Percentiles rank a stretch among this genome's conserved stretches.
Conservation (phyloP, 2,888 invertebrate species). For the Oscheius sp. region DNA sequence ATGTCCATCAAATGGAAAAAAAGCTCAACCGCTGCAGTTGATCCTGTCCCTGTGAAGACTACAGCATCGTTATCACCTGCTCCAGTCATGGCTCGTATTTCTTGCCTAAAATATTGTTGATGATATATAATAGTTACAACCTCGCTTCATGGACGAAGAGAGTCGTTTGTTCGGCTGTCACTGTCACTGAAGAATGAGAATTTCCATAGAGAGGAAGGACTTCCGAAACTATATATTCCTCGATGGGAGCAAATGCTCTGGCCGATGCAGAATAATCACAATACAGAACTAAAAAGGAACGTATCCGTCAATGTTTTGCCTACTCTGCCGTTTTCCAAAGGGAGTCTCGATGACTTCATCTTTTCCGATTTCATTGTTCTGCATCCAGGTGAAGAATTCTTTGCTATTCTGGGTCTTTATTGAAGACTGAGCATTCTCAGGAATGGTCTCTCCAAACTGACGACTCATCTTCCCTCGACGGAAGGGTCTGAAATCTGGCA, state of each 20-base stretch:
- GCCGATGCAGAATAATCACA: constrained; percentile 59
- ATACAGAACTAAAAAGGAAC: constrained; percentile 44
- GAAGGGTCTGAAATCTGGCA: too few species aligned
- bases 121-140: constrained; percentile 56
- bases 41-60: constrained; percentile 81
- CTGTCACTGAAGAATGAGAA: constrained; percentile 82
- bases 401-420: constrained; percentile 2
- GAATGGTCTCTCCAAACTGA: constrained; percentile 50
- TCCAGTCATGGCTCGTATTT: constrained; percentile 82
- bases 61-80: constrained; percentile 84
- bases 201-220: constrained; percentile 83
- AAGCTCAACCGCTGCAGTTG: constrained; percentile 81
- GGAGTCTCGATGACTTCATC: constrained; percentile 38
- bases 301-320: not conserved
- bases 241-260: constrained; percentile 48
- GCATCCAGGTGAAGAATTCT: constrained; percentile 41
- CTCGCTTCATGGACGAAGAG: constrained; percentile 80
- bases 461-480: constrained; percentile 34
- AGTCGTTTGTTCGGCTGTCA: constrained; percentile 86
- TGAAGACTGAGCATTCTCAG: constrained; percentile 30
- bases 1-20: constrained; percentile 71
- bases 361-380: constrained; percentile 44
- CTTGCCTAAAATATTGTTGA: too few species aligned
- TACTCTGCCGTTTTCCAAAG: constrained; percentile 43
- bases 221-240: constrained; percentile 46